Conservation (phyloP, 2,113 vertebrate genomes). For the Delphinapterus leucas region DNA sequence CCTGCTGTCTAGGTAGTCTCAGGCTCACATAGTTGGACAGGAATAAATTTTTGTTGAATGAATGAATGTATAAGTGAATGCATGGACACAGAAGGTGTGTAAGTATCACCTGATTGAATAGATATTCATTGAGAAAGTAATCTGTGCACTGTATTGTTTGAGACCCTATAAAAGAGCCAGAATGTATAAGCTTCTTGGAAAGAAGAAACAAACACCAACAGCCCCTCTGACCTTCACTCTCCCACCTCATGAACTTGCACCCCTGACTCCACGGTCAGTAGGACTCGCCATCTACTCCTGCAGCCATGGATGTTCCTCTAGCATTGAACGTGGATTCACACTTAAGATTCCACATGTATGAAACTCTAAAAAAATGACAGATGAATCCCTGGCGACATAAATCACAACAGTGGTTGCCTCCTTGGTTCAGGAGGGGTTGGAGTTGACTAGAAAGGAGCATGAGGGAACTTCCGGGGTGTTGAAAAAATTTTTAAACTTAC, state of each 20-base stretch:
- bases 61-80: neutral
- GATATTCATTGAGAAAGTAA: neutral
- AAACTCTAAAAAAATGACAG: neutral
- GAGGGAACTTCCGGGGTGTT: neutral
- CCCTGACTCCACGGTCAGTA: neutral
- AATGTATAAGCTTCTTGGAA: neutral
- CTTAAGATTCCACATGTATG: neutral
- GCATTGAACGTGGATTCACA: neutral
- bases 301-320: neutral
- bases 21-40: neutral
- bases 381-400: neutral
- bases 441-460: neutral
- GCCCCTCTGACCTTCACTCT: neutral
- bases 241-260: accelerated
- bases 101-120: neutral
- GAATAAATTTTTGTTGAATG: neutral
- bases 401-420: neutral
- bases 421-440: neutral
- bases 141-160: accelerated
- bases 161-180: neutral
- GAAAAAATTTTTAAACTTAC: neutral
- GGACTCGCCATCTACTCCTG: neutral
- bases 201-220: neutral
- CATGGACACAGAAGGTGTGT: neutral
- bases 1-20: neutral